These are phyloP conservation scores for Stramonita haemastoma DNA, from an alignment of 2,888 invertebrate genomes.

Conservation along the genomic window DNA sequence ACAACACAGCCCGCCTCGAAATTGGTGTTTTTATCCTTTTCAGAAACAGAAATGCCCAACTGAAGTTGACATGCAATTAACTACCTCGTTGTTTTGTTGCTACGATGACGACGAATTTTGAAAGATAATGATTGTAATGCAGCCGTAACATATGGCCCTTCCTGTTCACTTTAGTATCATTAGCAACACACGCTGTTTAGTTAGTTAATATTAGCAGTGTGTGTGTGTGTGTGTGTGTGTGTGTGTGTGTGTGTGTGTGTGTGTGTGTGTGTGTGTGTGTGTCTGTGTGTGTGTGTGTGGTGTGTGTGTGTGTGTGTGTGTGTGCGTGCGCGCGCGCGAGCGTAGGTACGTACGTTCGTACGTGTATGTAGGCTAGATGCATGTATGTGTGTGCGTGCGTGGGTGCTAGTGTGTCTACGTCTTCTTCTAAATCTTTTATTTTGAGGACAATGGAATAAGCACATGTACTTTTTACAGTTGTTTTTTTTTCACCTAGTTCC, in stretches of 20 bases:
- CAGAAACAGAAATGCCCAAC: background rate
- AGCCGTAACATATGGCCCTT: background rate
- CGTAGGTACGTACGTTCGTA: too few relatives aligned
- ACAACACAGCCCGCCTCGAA: too few relatives aligned
- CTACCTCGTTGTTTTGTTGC: background rate
- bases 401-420: background rate
- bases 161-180: background rate
- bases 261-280: too few relatives aligned
- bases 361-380: background rate
- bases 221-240: background rate
- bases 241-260: too few relatives aligned
- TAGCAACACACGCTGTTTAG: background rate
- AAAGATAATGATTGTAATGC: too few relatives aligned
- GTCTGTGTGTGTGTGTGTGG: background rate
- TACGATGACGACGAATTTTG: background rate
- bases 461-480: too few relatives aligned
- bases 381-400: background rate
- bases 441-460: too few relatives aligned
- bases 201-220: background rate
- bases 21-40: too few relatives aligned
- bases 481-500: too few relatives aligned
- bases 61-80: too few relatives aligned
- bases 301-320: background rate
- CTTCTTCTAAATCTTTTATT: too few relatives aligned
- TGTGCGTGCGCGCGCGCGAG: background rate